These are phyloP conservation scores for Anastatus disparis DNA, from an alignment of 1,140 invertebrate genomes.

Conservation along the genomic window DNA sequence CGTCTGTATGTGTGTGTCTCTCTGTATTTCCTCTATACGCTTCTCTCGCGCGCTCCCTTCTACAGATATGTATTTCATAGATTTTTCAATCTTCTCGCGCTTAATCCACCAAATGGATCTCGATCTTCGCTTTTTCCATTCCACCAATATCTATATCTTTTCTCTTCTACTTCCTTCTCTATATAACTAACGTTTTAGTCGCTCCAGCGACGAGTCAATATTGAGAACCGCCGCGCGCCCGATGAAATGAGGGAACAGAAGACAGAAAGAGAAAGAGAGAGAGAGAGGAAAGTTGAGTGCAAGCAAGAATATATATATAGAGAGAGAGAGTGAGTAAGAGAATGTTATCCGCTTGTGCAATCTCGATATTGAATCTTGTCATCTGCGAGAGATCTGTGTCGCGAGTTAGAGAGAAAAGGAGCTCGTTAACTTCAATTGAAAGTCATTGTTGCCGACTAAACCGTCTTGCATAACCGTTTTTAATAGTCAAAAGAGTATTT, in stretches of 20 bases:
- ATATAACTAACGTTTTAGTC: conserved; percentile 44
- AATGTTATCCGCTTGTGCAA: conserved; percentile 48
- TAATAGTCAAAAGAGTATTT: too few species aligned
- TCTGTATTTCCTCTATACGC: too few species aligned
- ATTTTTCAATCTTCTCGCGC: conserved; percentile 44
- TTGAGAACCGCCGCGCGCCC: conserved; percentile 47
- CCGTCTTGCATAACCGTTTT: too few species aligned
- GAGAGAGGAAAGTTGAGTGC: not conserved
- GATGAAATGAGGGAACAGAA: conserved; percentile 39
- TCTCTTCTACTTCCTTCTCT: not conserved
- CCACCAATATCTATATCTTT: not conserved
- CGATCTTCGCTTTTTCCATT: conserved; percentile 20
- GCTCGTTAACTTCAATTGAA: conserved; percentile 14
- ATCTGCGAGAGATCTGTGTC: conserved; percentile 31
- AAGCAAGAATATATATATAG: too few species aligned
- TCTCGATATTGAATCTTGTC: conserved; percentile 51
- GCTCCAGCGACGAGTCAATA: conserved; percentile 49
- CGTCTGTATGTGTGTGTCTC: too few species aligned
- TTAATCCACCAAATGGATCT: conserved; percentile 53
- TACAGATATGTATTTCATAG: conserved; percentile 48
- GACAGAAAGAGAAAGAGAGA: not conserved
- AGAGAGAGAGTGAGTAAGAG: not conserved
- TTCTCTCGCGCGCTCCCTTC: conserved; percentile 33
- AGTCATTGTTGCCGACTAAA: too few species aligned
- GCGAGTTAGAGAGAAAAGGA: not conserved